phyloP scores from a whole-genome alignment of 2,113 vertebrate genomes.

The Charadrius vociferus region DNA sequence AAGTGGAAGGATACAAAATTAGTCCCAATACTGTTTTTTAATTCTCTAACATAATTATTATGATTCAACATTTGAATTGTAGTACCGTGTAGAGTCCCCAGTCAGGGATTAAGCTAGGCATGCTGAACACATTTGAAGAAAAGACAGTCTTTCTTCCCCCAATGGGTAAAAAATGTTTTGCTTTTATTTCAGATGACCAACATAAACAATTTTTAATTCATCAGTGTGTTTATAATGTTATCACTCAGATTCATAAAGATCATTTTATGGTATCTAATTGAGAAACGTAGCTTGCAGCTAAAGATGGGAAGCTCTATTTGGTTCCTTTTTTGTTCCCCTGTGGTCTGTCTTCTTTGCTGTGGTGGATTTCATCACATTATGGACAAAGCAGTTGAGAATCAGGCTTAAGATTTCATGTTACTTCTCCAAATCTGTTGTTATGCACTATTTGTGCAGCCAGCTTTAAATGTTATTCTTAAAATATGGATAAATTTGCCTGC shows the following conservation, averaged over 20 bases:
- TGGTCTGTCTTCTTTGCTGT: not conserved
- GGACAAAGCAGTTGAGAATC: not conserved
- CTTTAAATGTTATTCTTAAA: not conserved
- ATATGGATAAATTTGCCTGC: not conserved
- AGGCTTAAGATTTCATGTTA: not conserved
- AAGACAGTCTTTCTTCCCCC: not conserved
- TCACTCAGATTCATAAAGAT: not conserved
- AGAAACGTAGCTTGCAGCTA: not conserved
- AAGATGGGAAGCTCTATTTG: not conserved
- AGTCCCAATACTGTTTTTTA: conserved; percentile 50
- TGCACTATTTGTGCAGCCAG: not conserved
- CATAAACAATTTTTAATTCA: conserved; percentile 26
- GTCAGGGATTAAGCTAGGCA: not conserved
- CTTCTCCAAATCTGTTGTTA: not conserved
- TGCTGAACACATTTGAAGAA: not conserved
- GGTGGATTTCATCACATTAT: not conserved
- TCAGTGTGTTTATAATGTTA: not conserved
- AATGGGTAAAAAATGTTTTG: not conserved
- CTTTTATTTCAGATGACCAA: not conserved
- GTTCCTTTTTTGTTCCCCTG: not conserved
- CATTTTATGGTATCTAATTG: not conserved
- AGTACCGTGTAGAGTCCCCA: not conserved
- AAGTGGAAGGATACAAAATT: conserved; percentile 44
- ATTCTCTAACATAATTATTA: conserved; percentile 62
- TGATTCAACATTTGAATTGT: conserved; percentile 42